Percentiles rank a stretch among this genome's conserved stretches.
Conservation (phyloP, 2,888 invertebrate genomes). For the Stenodera caucasica region DNA sequence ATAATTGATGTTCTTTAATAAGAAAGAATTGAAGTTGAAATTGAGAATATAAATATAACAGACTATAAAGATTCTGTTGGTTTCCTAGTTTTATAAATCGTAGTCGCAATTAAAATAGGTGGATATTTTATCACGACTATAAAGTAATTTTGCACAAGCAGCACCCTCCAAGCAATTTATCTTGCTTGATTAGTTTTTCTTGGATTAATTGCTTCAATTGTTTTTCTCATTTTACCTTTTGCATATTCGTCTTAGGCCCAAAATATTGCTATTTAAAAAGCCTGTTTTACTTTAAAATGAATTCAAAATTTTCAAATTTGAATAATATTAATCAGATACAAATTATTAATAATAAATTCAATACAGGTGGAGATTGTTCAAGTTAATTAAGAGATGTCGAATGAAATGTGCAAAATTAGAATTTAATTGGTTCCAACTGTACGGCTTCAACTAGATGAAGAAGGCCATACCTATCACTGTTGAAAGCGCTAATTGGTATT, state of each 20-base stretch:
- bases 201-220: constrained; percentile 58
- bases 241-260: constrained; percentile 51
- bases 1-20: too few species aligned
- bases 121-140: constrained; percentile 56
- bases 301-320: neutral
- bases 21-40: neutral
- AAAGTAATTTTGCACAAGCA: constrained; percentile 54
- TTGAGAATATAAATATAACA: neutral
- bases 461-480: constrained; percentile 17
- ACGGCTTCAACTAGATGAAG: neutral
- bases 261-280: constrained; percentile 47
- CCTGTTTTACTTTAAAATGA: constrained; percentile 45
- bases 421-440: constrained; percentile 12
- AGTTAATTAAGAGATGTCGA: constrained; percentile 33
- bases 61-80: neutral
- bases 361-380: neutral
- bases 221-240: constrained; percentile 56
- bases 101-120: constrained; percentile 55
- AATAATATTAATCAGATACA: neutral
- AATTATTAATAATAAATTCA: too few species aligned
- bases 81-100: constrained; percentile 49
- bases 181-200: constrained; percentile 59
- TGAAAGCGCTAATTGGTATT: constrained; percentile 19
- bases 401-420: constrained; percentile 5
- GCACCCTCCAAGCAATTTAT: constrained; percentile 54